These are phyloP conservation scores for Archivesica marissinica DNA, from an alignment of 1,140 invertebrate genomes.

Conservation along the genomic window DNA sequence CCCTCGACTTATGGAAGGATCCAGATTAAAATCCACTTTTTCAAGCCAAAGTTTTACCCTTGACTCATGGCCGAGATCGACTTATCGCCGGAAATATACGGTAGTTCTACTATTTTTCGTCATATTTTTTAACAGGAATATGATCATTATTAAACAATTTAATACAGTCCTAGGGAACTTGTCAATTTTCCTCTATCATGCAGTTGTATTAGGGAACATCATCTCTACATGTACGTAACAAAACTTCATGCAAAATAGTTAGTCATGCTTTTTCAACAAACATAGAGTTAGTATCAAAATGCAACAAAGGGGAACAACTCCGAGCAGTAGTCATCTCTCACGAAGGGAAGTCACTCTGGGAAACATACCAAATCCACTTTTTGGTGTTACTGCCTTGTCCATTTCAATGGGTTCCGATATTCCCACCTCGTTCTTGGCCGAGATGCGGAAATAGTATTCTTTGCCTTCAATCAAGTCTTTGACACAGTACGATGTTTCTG, in stretches of 20 bases:
- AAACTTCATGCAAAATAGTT: background rate
- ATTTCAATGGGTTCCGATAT: constrained; percentile 91
- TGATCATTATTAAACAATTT: no score
- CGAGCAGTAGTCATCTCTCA: constrained; percentile 41
- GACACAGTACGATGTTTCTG: constrained; percentile 65
- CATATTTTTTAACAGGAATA: no score
- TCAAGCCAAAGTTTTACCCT: no score
- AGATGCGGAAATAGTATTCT: constrained; percentile 96
- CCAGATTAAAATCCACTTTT: no score
- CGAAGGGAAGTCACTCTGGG: constrained; percentile 39
- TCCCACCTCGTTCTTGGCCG: constrained; percentile 95
- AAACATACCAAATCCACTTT: constrained; percentile 80
- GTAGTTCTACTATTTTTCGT: no score
- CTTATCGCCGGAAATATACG: no score
- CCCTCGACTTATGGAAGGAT: no score
- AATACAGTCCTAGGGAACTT: no score
- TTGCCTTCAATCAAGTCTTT: constrained; percentile 92
- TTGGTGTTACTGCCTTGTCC: constrained; percentile 84
- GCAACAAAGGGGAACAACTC: constrained; percentile 49
- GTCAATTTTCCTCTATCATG: no score
- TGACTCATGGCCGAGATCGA: no score
- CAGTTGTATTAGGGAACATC: no score
- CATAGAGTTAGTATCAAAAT: constrained; percentile 5
- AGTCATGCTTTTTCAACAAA: constrained; percentile 11
- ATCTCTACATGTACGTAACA: background rate